Evolutionary conservation across 2,113 vertebrate genomes (phyloP).

Genomic region (Forbesichthys papilliferus): DNA sequence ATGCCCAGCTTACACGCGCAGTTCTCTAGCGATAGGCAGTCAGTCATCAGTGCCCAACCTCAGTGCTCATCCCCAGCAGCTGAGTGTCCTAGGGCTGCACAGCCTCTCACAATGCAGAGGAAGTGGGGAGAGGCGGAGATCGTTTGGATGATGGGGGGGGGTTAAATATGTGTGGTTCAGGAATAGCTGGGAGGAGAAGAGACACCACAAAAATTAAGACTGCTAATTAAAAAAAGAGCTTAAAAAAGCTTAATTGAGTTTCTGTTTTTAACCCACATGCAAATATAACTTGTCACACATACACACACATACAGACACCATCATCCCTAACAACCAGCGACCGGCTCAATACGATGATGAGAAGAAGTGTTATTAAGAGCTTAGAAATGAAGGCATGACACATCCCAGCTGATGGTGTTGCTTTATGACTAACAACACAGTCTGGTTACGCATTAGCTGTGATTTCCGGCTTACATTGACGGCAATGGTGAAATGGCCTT

Average conservation of each 20-base stretch:
- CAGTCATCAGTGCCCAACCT: no score
- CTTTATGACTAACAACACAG: no score
- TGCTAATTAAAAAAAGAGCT: conserved; percentile 32
- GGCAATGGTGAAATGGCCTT: no score
- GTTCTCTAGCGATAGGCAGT: no score
- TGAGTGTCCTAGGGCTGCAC: no score
- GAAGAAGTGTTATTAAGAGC: conserved; percentile 40
- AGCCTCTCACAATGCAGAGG: neutral
- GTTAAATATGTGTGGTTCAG: conserved; percentile 21
- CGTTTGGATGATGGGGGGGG: conserved; percentile 24
- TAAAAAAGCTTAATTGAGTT: conserved; percentile 40
- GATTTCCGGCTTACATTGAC: no score
- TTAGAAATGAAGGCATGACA: conserved; percentile 7
- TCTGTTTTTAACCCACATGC: conserved; percentile 33
- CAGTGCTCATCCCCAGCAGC: no score
- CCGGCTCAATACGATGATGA: neutral
- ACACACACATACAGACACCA: neutral
- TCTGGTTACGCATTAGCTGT: no score
- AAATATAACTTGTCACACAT: conserved; percentile 1
- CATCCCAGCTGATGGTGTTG: neutral
- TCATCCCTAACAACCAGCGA: conserved; percentile 6
- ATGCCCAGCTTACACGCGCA: no score
- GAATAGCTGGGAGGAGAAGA: conserved; percentile 9
- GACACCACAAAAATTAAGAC: conserved; percentile 10
- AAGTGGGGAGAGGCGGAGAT: neutral